phyloP scores from a whole-genome alignment of 2,888 invertebrate species.

The Cephus spinipes region DNA sequence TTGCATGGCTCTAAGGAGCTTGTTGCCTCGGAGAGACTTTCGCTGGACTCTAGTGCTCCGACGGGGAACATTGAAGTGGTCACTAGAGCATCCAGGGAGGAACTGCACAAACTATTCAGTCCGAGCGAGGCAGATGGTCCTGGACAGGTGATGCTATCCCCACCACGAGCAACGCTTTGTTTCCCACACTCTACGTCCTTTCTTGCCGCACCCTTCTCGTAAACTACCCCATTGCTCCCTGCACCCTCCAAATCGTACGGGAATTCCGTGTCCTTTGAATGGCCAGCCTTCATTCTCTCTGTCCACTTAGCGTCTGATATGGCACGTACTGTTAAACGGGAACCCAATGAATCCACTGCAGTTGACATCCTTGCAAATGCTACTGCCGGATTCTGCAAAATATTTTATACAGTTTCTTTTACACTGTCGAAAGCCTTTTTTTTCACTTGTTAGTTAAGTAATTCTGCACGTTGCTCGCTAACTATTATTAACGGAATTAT shows the following conservation, averaged over 20 bases:
- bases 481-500: not conserved
- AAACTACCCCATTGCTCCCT: constrained; percentile 27
- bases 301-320: constrained; percentile 72
- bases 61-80: constrained; percentile 37
- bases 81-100: constrained; percentile 50
- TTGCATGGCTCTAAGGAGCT: constrained; percentile 52
- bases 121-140: constrained; percentile 52
- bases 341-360: constrained; percentile 44
- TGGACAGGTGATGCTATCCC: constrained; percentile 55
- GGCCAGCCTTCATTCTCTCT: constrained; percentile 21
- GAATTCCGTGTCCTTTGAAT: constrained; percentile 27
- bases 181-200: constrained; percentile 28
- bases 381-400: constrained; percentile 39
- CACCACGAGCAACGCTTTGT: constrained; percentile 42
- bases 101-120: constrained; percentile 41
- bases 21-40: not conserved
- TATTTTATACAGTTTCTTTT: not conserved
- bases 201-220: constrained; percentile 26
- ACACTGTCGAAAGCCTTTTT: not conserved
- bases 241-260: constrained; percentile 20
- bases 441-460: too few species aligned
- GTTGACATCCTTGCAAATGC: constrained; percentile 40
- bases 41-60: constrained; percentile 42
- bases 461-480: not conserved
- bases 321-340: constrained; percentile 74